Evolutionary conservation across 2,113 vertebrate species (phyloP).

Genomic region (Amphiprion percula): DNA sequence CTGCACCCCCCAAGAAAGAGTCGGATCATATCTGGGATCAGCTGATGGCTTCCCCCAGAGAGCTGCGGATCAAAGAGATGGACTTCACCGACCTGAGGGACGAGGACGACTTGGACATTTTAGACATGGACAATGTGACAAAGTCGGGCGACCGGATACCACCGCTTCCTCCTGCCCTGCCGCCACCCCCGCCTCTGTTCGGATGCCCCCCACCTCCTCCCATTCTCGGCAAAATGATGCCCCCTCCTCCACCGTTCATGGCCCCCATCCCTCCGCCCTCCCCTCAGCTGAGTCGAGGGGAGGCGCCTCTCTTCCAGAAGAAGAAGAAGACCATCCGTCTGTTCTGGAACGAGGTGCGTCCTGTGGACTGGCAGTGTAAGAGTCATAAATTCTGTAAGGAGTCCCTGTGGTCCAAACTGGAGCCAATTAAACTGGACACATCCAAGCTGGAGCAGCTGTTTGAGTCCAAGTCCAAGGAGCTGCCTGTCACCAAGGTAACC

Average conservation of each 20-base stretch:
- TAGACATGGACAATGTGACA: conserved; percentile 87
- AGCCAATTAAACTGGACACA: conserved; percentile 95
- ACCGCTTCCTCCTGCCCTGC: conserved; percentile 88
- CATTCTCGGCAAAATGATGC: conserved; percentile 85
- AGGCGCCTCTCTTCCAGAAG: conserved; percentile 91
- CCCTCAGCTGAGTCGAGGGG: conserved; percentile 89
- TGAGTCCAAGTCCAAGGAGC: conserved; percentile 98
- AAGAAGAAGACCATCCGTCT: conserved; percentile 99
- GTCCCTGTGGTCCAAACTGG: conserved; percentile 97
- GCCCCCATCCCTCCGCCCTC: conserved; percentile 90
- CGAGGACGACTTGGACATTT: conserved; percentile 93
- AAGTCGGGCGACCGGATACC: conserved; percentile 85
- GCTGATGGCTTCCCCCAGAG: conserved; percentile 93
- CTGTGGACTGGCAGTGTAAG: conserved; percentile 92
- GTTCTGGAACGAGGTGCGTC: conserved; percentile 98
- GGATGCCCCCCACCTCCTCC: conserved; percentile 86
- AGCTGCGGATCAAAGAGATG: conserved; percentile 97
- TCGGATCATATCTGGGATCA: conserved; percentile 99
- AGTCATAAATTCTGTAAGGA: conserved; percentile 92
- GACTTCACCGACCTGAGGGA: conserved; percentile 97
- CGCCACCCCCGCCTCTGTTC: conserved; percentile 88
- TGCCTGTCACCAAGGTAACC: conserved; percentile 95
- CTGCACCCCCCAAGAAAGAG: conserved; percentile 85
- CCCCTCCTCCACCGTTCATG: conserved; percentile 74
- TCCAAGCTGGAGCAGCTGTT: conserved; percentile 98